Conservation (phyloP, 1,140 invertebrate species). For the Drosophila obscura region DNA sequence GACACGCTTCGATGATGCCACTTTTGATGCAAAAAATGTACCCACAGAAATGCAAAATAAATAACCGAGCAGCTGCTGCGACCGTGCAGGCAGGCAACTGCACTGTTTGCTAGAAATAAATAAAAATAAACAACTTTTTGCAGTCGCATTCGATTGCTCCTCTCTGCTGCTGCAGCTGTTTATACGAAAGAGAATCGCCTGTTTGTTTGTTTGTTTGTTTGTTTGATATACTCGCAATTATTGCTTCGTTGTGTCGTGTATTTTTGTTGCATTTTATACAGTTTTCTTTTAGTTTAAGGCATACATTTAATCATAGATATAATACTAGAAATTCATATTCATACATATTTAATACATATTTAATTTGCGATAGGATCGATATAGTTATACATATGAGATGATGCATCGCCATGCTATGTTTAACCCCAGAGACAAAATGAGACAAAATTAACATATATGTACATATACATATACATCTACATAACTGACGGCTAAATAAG, state of each 20-base stretch:
- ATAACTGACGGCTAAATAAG: conserved; percentile 35
- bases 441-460: conserved; percentile 22
- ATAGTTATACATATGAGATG: conserved; percentile 40
- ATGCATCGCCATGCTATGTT: conserved; percentile 27
- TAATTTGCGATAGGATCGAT: conserved; percentile 19
- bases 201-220: not conserved
- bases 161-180: conserved; percentile 26
- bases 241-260: conserved; percentile 10
- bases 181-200: conserved; percentile 15
- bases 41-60: not conserved
- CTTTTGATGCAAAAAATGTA: conserved; percentile 8
- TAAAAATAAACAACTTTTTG: not conserved
- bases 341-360: conserved; percentile 7
- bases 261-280: conserved; percentile 41
- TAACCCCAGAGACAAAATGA: too few relatives aligned
- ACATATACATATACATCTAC: conserved; percentile 1
- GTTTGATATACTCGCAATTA: not conserved
- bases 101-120: conserved; percentile 9
- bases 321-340: conserved; percentile 66
- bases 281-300: conserved; percentile 11
- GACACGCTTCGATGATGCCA: conserved; percentile 40
- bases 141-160: not conserved
- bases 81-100: not conserved
- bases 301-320: conserved; percentile 21
- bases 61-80: conserved; percentile 27